Evolutionary conservation across 2,113 vertebrate genomes (phyloP).

Genomic region (Madoqua kirkii): DNA sequence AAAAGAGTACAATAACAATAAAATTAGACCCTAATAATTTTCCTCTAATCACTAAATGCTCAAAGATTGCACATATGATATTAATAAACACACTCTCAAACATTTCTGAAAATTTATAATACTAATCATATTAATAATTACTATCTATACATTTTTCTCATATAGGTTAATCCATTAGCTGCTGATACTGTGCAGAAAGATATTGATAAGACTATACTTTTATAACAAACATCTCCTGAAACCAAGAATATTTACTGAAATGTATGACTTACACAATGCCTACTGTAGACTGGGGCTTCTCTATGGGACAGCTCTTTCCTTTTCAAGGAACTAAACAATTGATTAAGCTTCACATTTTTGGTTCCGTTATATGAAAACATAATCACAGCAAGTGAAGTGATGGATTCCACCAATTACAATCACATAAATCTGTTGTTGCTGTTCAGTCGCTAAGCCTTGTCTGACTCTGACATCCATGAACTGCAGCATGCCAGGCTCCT

Average conservation of each 20-base stretch:
- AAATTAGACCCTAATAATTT: not conserved
- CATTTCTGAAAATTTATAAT: not conserved
- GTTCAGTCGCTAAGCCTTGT: not conserved
- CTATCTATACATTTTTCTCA: not conserved
- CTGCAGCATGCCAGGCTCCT: not conserved
- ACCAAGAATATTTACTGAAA: not conserved
- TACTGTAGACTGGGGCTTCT: not conserved
- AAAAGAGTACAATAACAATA: not conserved
- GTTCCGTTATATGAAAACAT: not conserved
- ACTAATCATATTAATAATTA: not conserved
- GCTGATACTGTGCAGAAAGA: not conserved
- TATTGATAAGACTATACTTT: not conserved
- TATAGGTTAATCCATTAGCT: not conserved
- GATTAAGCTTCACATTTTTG: not conserved
- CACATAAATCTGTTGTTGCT: not conserved
- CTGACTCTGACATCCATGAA: not conserved
- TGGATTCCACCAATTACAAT: not conserved
- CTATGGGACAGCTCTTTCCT: not conserved
- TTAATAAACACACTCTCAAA: not conserved
- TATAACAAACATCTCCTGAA: not conserved
- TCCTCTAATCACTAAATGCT: not conserved
- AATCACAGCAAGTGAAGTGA: not conserved
- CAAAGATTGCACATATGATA: not conserved
- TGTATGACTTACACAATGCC: not conserved
- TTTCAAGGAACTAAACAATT: not conserved